Evolutionary conservation across 2,797 vertebrate genomes (phyloP), one percentile per base, ranked within the genome.

Genomic region (Urocyon cinereoargenteus): DNA sequence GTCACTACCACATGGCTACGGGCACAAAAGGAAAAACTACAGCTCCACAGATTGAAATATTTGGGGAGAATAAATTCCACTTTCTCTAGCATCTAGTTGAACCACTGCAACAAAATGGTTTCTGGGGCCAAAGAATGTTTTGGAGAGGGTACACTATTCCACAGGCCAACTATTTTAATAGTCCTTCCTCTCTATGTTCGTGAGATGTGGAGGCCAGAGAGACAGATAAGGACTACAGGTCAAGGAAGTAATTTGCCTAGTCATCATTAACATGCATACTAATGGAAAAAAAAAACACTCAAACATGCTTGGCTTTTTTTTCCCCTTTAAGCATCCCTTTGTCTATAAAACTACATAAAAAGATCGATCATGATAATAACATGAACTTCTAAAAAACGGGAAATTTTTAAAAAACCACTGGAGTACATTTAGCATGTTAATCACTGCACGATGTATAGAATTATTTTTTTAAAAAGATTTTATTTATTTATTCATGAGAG

Each of bases 341-440:
- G 34, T 88, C 40, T 83, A 31, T 36, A 95, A 86, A 91, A 95
- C 36, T 45, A 45, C 28, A 53, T 75, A 73, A 94, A 94, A 79
- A 82, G 1, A 70, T 51, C 12, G 1, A 70, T 51, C 12, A 64
- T 64, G 77, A 87, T 26, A 91, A 82, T 83, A 95, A 36, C 22
- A 40, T 53, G 18, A 84, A 86, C 90, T 88, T 90, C 55, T 49
- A 88, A 92, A 87, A 19, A 88, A 49, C 24, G 88, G 51, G 81
- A 34, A 66, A 36, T 26, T 59, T 14, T 45, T 0, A 26, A 45
- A 73, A 31, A 75, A 26, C 45, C 49, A 15, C 18, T 31, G 40
- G 72, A 28, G 40, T 45, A 28, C 22, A 73, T 14, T 45, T 75
- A 49, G 24, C 40, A 9, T 28, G 40, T 9, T 49, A 49, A 75